Conservation (phyloP, 2,113 vertebrate genomes). For the Pedionomus torquatus region DNA sequence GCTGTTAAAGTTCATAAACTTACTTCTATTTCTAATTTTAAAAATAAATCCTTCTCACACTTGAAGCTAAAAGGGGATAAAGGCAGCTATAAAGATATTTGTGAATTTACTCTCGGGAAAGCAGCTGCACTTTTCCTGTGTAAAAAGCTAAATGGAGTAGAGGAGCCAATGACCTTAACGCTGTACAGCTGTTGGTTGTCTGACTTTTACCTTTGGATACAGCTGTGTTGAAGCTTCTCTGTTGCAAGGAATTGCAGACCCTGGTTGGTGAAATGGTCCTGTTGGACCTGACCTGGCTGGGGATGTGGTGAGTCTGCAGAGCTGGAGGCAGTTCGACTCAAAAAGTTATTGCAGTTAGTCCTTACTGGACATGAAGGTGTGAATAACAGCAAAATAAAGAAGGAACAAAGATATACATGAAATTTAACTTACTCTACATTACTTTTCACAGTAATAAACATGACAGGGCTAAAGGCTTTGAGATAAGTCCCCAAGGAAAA, state of each 20-base stretch:
- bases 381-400: background rate
- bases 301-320: background rate
- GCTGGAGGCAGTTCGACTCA: background rate
- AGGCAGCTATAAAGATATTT: background rate
- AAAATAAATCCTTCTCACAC: background rate
- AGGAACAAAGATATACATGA: background rate
- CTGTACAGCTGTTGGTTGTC: background rate
- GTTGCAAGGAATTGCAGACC: accelerated
- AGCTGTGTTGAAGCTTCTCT: background rate
- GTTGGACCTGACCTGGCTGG: background rate
- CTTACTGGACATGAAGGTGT: background rate
- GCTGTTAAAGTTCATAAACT: background rate
- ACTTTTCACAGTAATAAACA: background rate
- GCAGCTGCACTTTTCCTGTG: conserved; percentile 11
- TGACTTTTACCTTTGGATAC: background rate
- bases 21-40: background rate
- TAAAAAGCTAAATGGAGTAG: background rate
- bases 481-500: background rate
- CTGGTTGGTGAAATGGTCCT: background rate
- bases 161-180: background rate
- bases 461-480: background rate
- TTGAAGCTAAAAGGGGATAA: background rate
- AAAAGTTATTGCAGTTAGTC: background rate
- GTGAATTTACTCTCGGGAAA: conserved; percentile 27
- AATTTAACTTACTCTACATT: background rate